A percentile compares a stretch with the other conserved stretches of the same genome.
Conservation (phyloP, 2,888 invertebrate genomes). For the Penaeus monodon region DNA sequence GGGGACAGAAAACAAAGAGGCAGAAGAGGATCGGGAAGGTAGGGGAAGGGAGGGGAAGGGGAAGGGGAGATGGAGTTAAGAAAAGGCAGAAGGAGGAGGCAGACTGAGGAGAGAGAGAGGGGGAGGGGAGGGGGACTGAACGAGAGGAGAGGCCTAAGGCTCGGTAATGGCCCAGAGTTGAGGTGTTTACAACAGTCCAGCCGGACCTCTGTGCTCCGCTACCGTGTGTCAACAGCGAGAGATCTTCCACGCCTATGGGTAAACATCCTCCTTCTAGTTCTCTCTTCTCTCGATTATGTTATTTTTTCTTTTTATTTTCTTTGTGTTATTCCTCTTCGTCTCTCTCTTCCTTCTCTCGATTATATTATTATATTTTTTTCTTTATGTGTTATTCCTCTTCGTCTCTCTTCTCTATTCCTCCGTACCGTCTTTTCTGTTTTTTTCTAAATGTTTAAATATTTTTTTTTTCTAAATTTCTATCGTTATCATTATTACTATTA, state of each 20-base stretch:
- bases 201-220: neutral
- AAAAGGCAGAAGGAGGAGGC: neutral
- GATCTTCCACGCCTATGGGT: neutral
- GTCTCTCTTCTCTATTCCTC: neutral
- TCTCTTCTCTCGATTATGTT: neutral
- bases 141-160: neutral
- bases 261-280: neutral
- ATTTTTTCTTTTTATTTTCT: neutral
- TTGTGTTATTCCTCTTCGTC: neutral
- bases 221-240: neutral
- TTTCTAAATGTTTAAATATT: too few relatives aligned
- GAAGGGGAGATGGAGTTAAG: neutral
- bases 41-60: neutral
- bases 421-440: conserved; percentile 14
- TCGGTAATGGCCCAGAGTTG: neutral
- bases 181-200: neutral
- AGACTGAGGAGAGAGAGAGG: neutral
- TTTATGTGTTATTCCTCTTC: conserved; percentile 27
- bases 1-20: neutral
- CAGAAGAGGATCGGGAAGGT: neutral
- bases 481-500: neutral
- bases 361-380: too few relatives aligned
- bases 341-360: neutral
- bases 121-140: neutral
- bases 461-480: neutral